Base-by-base conservation (phyloP, 2,888 invertebrate species). In the Furcula furcula region DNA sequence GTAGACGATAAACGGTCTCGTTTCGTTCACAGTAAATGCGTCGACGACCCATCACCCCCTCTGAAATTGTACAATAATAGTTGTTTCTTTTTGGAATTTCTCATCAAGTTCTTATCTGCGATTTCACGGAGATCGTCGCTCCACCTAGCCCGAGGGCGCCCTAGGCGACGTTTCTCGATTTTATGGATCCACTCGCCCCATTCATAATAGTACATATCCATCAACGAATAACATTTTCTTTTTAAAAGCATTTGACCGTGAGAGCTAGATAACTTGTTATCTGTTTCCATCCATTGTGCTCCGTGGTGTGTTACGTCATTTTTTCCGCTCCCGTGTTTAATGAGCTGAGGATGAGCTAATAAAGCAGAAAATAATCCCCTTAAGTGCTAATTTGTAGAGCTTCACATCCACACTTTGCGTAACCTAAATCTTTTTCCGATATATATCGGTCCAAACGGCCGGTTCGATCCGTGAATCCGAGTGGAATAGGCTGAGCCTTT, bases 341-440 rank as follows among this genome's bases (percentile, higher is more conserved):
- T 58, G 59, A 55, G 34, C 43, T 38, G 37, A 29, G 35, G 25
- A 26, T 38, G 29, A 41, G 32, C 43, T 54, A 54, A 54, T 54
- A 52, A 58, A 54, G 46, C 58, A 51, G 55, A 61, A 53, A 64
- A 55, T 65, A 68, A 70, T 65, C 60, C 46, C 48, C 60, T 62
- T 56, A 61, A 54, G 53, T 49, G 46, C 35, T 60, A 60, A 60
- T 67, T 62, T 58, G 51, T 69, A 57, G 47, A 47, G 61, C 61
- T 67, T 63, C 62, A 29, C 34, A 54, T 28, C 44, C 40, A 55
- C 39, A 48, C 47, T 46, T 40, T 30, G 57, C 40, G 25, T 51
- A 49, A 48, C 48, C 58, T 49, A 58, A 66, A 69, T 70, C 65
- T 67, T 52, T 66, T 69, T 60, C 56, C 65, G 49, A 69, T 69